phyloP scores from a whole-genome alignment of 2,888 invertebrate genomes.

The Sesia apiformis region DNA sequence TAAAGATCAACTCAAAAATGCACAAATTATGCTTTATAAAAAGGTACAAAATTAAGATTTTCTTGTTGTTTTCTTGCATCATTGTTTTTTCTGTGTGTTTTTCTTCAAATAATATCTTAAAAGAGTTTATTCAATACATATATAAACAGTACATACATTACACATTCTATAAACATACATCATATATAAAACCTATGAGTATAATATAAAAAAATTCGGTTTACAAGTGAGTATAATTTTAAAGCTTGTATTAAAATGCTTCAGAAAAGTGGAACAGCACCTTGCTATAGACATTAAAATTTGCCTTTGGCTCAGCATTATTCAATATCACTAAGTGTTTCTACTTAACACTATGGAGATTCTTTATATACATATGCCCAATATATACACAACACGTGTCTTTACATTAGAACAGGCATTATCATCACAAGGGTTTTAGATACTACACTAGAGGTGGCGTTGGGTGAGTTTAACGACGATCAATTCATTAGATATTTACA shows the following conservation, averaged over 20 bases:
- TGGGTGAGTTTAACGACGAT: slow-evolving; percentile 5
- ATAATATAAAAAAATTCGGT: slow-evolving; percentile 35
- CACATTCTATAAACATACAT: slow-evolving; percentile 6
- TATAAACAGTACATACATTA: background rate
- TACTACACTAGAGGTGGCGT: slow-evolving; percentile 38
- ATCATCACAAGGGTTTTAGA: slow-evolving; percentile 25
- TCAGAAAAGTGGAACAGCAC: slow-evolving; percentile 55
- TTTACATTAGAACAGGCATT: slow-evolving; percentile 17
- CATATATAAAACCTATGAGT: slow-evolving; percentile 10
- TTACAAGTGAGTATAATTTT: slow-evolving; percentile 27
- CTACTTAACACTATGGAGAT: slow-evolving; percentile 26
- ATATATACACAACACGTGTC: slow-evolving; percentile 1
- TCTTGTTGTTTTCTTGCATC: too few species aligned
- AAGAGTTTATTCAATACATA: too few species aligned
- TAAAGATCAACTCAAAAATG: too few species aligned
- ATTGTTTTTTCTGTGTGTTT: too few species aligned
- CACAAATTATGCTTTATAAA: too few species aligned
- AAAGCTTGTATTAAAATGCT: slow-evolving; percentile 47
- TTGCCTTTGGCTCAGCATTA: slow-evolving; percentile 65
- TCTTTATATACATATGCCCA: slow-evolving; percentile 27
- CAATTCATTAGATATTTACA: too few species aligned
- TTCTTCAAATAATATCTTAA: too few species aligned
- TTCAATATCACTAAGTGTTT: slow-evolving; percentile 6
- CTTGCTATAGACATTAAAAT: slow-evolving; percentile 49
- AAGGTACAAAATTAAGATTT: too few species aligned